Percentiles rank a stretch among this genome's conserved stretches.
Evolutionary conservation across 2,797 vertebrate genomes (phyloP).

Genomic region (Gobionotothen gibberifrons): DNA sequence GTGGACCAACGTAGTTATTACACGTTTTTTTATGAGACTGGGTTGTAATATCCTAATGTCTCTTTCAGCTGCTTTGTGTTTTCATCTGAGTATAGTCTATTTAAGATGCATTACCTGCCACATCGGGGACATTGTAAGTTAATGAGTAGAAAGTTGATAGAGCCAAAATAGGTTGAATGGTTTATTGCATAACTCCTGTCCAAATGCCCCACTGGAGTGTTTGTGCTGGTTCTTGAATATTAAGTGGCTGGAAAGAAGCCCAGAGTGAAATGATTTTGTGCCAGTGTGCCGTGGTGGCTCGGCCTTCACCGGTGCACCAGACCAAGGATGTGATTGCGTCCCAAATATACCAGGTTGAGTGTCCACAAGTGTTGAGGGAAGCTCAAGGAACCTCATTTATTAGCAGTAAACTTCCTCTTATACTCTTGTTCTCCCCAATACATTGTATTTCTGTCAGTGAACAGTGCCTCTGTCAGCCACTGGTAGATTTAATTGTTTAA

Average conservation of each 20-base stretch:
- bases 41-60: neutral
- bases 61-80: neutral
- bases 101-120: constrained; percentile 16
- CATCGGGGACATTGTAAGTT: constrained; percentile 10
- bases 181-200: constrained; percentile 11
- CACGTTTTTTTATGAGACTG: no score
- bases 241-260: constrained; percentile 39
- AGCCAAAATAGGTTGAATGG: constrained; percentile 26
- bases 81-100: constrained; percentile 12
- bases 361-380: neutral
- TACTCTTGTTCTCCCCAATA: neutral
- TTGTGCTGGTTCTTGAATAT: constrained; percentile 39
- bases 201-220: constrained; percentile 13
- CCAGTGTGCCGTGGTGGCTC: constrained; percentile 4
- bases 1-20: no score
- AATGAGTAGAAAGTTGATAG: constrained; percentile 24
- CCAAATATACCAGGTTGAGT: constrained; percentile 9
- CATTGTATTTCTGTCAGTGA: neutral
- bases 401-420: constrained; percentile 12
- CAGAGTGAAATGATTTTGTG: constrained; percentile 42
- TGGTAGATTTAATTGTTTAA: constrained; percentile 4
- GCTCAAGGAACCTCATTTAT: constrained; percentile 11
- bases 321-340: constrained; percentile 44
- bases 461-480: neutral
- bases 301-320: constrained; percentile 38